phyloP scores from a whole-genome alignment of 2,888 invertebrate genomes.

The Rhagium mordax region DNA sequence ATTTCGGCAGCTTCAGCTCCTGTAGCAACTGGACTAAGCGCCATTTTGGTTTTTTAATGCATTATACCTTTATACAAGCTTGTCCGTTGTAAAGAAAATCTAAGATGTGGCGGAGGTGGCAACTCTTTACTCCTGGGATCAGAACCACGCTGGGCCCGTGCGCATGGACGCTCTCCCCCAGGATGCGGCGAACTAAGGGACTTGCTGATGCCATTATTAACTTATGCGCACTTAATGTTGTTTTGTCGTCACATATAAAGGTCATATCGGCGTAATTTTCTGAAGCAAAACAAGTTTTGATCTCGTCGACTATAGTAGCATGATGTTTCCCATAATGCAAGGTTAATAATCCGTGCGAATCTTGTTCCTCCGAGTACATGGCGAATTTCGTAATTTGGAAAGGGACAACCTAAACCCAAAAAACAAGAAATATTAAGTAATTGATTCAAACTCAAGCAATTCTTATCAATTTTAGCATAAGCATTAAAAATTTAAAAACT shows the following conservation, averaged over 20 bases:
- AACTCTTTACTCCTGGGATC: constrained; percentile 86
- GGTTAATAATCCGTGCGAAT: constrained; percentile 84
- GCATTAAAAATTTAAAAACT: not conserved
- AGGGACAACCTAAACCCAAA: constrained; percentile 60
- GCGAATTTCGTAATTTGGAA: constrained; percentile 66
- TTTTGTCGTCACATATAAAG: constrained; percentile 89
- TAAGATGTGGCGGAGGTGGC: constrained; percentile 85
- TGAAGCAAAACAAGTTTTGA: constrained; percentile 89
- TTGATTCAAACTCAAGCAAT: not conserved
- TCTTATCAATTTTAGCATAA: not conserved
- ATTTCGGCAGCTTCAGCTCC: not conserved
- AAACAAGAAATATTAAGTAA: not conserved
- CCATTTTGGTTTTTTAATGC: not conserved
- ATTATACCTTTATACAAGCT: constrained; percentile 81
- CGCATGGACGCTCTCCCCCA: constrained; percentile 80
- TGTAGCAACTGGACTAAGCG: not conserved
- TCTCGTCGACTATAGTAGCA: constrained; percentile 92
- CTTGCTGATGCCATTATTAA: constrained; percentile 90
- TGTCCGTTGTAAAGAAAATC: constrained; percentile 91
- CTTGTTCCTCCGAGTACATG: constrained; percentile 74
- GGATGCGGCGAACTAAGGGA: constrained; percentile 85
- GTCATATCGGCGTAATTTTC: constrained; percentile 90
- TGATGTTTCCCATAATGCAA: constrained; percentile 95
- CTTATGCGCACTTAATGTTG: constrained; percentile 86
- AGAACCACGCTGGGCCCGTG: constrained; percentile 86